These are phyloP conservation scores for Melanotaenia trifasciata DNA, from an alignment of 2,797 vertebrate genomes.

Conservation along the genomic window DNA sequence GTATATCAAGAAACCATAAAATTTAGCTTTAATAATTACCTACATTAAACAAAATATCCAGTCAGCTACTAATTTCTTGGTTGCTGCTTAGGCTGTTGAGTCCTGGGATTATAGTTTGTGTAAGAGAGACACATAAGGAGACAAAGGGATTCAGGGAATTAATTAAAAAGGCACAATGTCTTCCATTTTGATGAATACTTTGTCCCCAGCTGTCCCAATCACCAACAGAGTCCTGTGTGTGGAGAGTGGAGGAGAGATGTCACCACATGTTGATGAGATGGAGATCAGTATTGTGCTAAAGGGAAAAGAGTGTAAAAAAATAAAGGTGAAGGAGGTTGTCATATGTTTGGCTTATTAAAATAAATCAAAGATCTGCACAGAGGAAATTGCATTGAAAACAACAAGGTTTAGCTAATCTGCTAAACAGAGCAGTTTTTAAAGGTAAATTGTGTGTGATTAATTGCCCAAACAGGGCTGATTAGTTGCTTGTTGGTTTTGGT, in stretches of 20 bases:
- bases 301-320: background rate
- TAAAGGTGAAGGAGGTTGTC: too few relatives aligned
- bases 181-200: slow-evolving; percentile 50
- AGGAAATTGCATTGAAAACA: background rate
- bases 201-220: slow-evolving; percentile 32
- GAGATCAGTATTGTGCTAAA: slow-evolving; percentile 44
- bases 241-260: slow-evolving; percentile 61
- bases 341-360: background rate
- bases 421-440: background rate
- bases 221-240: slow-evolving; percentile 62
- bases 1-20: background rate
- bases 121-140: background rate
- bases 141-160: slow-evolving; percentile 26
- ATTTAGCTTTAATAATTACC: slow-evolving; percentile 44
- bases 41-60: slow-evolving; percentile 40
- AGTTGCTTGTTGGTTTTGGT: background rate
- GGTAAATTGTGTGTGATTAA: background rate
- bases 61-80: slow-evolving; percentile 16
- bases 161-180: slow-evolving; percentile 67
- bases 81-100: slow-evolving; percentile 29
- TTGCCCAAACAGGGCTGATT: background rate
- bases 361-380: background rate
- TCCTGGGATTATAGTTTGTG: slow-evolving; percentile 35
- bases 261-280: slow-evolving; percentile 71
- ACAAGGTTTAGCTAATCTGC: slow-evolving; percentile 7